Evolutionary conservation across 2,113 vertebrate genomes (phyloP), one percentile per base, ranked within the genome.

Genomic region (Megaleporinus macrocephalus): DNA sequence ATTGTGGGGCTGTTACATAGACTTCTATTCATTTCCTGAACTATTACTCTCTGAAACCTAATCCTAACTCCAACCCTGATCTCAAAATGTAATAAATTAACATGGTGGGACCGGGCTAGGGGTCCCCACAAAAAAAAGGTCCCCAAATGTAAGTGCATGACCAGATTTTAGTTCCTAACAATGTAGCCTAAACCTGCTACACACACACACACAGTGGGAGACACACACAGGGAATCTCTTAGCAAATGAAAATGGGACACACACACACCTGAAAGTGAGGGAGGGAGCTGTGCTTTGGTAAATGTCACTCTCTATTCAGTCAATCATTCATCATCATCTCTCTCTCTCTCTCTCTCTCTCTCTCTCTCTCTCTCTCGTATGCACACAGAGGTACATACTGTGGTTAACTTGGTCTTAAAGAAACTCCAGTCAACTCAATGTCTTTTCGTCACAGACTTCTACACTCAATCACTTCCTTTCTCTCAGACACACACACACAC

Each of bases 291-390:
- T 77, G 55, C 71, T 79, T 57, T 79, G 55, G 70, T 76, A 79
- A 71, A 72, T 86, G 81, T 55, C 82, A 86, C 68, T 81, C 30
- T 77, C 44, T 71, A 86, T 81, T 69, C 26, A 59, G 30, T 68
- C 65, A 62, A 76, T 80, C 81, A 86, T 86, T 76, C 57, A 86
- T 86, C 83, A 79, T 66, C 44, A 51, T 79, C 33, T 75, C 62
- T 41, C 82, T 75, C 33, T 24, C 16, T 73, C 29, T 61, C 22
- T 18, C 20, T 15, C 70, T 47, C 70, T 27, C 71, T n/a, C 44
- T 62, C 55, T 44, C 73, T 71, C 24, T 14, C 6, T 26, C 68
- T 69, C 36, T 77, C 41, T 76, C 30, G 11, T 9, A 10, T 44
- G 65, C 66, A 55, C 61, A 63, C 80, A 57, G 26, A 44, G 16